These are phyloP conservation scores for Gastrophysa polygoni DNA, from an alignment of 2,888 invertebrate genomes.

Conservation along the genomic window DNA sequence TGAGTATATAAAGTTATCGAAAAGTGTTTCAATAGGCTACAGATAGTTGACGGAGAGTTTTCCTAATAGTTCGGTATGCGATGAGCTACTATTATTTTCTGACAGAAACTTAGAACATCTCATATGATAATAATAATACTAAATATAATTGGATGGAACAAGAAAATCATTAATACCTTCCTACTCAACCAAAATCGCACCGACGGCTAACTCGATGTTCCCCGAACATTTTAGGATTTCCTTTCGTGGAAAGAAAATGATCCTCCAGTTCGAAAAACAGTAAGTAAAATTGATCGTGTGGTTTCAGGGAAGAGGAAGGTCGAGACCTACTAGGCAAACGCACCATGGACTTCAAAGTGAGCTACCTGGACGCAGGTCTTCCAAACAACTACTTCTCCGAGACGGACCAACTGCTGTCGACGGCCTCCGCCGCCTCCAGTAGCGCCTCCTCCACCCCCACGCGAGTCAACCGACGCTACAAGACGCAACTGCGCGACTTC, in stretches of 20 bases:
- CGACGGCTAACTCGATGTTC: no score
- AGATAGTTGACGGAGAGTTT: no score
- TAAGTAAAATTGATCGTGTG: background rate
- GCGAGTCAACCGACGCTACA: constrained; percentile 86
- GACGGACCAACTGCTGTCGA: constrained; percentile 74
- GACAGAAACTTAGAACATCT: no score
- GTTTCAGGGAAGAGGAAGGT: constrained; percentile 95
- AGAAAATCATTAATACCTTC: no score
- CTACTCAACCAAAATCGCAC: no score
- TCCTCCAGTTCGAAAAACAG: background rate
- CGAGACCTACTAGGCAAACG: constrained; percentile 95
- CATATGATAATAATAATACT: no score
- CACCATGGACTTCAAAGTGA: constrained; percentile 99
- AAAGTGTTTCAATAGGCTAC: no score
- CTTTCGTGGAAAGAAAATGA: no score
- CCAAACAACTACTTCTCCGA: constrained; percentile 91
- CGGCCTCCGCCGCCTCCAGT: constrained; percentile 64
- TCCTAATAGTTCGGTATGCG: no score
- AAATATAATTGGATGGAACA: no score
- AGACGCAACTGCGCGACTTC: constrained; percentile 92
- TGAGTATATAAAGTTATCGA: constrained; percentile 62
- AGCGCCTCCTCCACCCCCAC: constrained; percentile 64
- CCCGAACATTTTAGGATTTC: no score
- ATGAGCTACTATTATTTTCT: no score
- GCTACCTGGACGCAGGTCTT: constrained; percentile 92